Conservation (phyloP, 2,888 invertebrate species). For the Drosophila kambysellisi region DNA sequence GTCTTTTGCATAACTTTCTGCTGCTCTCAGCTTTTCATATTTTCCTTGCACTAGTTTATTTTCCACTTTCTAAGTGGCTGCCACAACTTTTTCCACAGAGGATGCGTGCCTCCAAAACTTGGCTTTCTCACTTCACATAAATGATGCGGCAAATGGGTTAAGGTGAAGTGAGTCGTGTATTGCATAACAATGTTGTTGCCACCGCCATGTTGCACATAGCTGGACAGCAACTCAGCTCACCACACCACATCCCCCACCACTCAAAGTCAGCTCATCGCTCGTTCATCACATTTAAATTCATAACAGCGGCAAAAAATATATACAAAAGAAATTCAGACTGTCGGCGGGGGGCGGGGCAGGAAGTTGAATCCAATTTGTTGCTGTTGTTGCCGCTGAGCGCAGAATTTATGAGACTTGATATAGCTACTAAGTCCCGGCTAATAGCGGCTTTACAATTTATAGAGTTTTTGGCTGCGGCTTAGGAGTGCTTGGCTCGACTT, state of each 20-base stretch:
- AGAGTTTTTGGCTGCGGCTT: conserved; percentile 69
- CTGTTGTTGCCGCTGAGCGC: conserved; percentile 44
- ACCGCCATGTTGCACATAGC: conserved; percentile 12
- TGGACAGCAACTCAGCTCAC: conserved; percentile 34
- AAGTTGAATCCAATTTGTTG: conserved; percentile 44
- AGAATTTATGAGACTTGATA: conserved; percentile 67
- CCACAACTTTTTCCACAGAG: conserved; percentile 62
- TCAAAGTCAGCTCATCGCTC: conserved; percentile 27
- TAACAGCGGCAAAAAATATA: conserved; percentile 41
- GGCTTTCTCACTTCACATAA: conserved; percentile 27
- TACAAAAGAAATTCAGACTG: neutral
- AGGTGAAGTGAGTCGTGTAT: conserved; percentile 57
- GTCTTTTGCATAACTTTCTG: conserved; percentile 51
- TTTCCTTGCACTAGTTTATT: conserved; percentile 32
- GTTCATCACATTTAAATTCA: conserved; percentile 78
- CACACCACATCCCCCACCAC: neutral
- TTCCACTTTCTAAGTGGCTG: conserved; percentile 48
- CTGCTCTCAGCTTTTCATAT: conserved; percentile 3
- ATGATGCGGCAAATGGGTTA: conserved; percentile 65
- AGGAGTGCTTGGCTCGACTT: conserved; percentile 56
- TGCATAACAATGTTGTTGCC: conserved; percentile 54
- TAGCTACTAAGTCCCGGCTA: conserved; percentile 72
- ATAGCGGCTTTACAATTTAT: conserved; percentile 80
- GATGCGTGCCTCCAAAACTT: conserved; percentile 28
- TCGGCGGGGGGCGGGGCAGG: neutral